Conservation (phyloP, 2,797 vertebrate genomes). For the Chiroxiphia lanceolata region DNA sequence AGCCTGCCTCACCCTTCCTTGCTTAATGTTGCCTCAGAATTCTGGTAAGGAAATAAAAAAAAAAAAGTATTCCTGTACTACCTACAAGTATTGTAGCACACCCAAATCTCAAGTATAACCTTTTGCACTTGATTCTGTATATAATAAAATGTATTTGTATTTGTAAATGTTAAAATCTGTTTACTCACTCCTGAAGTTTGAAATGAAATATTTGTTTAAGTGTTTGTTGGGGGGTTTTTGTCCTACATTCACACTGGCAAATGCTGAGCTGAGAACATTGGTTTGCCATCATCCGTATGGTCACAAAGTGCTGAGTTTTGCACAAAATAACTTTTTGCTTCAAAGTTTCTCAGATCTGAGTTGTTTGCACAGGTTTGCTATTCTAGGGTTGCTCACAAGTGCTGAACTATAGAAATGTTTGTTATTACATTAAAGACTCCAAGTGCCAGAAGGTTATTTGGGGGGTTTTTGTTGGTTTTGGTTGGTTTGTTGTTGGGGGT, state of each 20-base stretch:
- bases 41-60: not conserved
- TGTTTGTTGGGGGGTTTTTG: not conserved
- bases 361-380: constrained; percentile 61
- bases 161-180: not conserved
- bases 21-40: not conserved
- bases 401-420: constrained; percentile 13
- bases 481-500: not conserved
- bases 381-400: constrained; percentile 24
- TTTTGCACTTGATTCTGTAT: not conserved
- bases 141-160: not conserved
- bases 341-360: constrained; percentile 23
- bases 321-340: not conserved
- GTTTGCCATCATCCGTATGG: not conserved
- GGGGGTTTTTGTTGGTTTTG: not conserved
- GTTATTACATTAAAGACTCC: not conserved
- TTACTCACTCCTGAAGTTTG: not conserved
- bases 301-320: constrained; percentile 26
- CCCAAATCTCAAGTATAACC: not conserved
- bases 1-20: not conserved
- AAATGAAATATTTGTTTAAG: not conserved
- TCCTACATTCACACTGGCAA: not conserved
- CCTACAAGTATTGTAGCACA: not conserved
- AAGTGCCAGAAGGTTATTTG: not conserved
- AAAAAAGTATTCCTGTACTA: not conserved
- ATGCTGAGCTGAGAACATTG: constrained; percentile 18